A percentile compares a stretch with the other conserved stretches of the same genome.
Evolutionary conservation across 2,797 vertebrate species (phyloP).

Genomic region (Protonibea diacanthus): DNA sequence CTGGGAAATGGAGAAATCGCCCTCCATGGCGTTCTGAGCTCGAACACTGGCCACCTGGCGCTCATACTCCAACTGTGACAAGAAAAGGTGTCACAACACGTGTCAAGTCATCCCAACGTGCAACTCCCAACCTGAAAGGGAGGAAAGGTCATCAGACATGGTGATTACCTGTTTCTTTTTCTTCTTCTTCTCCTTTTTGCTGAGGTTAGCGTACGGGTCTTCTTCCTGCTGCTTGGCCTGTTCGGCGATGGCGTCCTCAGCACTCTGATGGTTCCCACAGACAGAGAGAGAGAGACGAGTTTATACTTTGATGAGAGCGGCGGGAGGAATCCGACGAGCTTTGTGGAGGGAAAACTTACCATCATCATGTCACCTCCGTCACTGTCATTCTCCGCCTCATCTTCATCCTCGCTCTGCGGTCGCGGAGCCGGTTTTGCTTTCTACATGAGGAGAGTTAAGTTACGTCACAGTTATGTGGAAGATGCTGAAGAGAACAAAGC

Average conservation of each 20-base stretch:
- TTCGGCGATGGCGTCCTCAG: slow-evolving; percentile 82
- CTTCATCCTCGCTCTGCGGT: slow-evolving; percentile 70
- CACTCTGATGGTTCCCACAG: slow-evolving; percentile 64
- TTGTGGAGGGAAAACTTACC: slow-evolving; percentile 56
- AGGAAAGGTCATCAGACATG: neutral
- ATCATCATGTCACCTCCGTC: slow-evolving; percentile 81
- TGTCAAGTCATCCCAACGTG: too few relatives aligned
- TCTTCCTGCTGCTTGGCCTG: slow-evolving; percentile 79
- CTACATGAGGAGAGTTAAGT: slow-evolving; percentile 42
- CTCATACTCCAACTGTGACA: slow-evolving; percentile 89
- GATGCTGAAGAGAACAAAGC: neutral
- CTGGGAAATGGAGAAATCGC: slow-evolving; percentile 94
- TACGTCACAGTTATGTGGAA: neutral
- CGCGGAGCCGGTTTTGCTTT: slow-evolving; percentile 67
- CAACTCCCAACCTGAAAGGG: too few relatives aligned
- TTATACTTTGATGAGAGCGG: neutral
- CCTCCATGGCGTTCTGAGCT: slow-evolving; percentile 89
- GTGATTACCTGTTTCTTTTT: slow-evolving; percentile 90
- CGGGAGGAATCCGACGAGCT: neutral
- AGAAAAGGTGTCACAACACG: neutral
- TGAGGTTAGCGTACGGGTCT: slow-evolving; percentile 89
- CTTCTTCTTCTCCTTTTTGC: slow-evolving; percentile 95
- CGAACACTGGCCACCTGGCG: slow-evolving; percentile 89
- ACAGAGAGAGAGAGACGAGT: neutral
- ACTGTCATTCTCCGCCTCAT: slow-evolving; percentile 74